Evolutionary conservation across 2,113 vertebrate genomes (phyloP).

Genomic region (Clarias magur): DNA sequence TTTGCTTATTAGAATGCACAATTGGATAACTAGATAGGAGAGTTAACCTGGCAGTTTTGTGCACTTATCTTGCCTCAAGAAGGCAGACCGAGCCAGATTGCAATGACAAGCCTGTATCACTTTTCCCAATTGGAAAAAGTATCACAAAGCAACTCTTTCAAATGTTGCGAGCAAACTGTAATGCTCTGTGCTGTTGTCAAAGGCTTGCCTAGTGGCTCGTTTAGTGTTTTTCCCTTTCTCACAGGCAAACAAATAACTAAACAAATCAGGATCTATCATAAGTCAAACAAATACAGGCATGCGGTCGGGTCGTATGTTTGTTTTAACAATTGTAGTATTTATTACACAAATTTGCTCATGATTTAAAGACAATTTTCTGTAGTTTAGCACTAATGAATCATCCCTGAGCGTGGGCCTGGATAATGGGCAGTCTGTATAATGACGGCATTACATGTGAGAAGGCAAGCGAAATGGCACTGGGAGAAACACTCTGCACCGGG

Average conservation of each 20-base stretch:
- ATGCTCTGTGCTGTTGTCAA: constrained; percentile 26
- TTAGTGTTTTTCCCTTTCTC: constrained; percentile 30
- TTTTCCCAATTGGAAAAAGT: neutral
- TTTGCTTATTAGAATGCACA: constrained; percentile 8
- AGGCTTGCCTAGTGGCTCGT: constrained; percentile 11
- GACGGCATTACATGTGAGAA: constrained; percentile 39
- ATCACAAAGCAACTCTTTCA: constrained; percentile 13
- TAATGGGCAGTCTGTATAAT: constrained; percentile 22
- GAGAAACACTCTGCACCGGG: constrained; percentile 35
- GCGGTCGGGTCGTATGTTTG: neutral
- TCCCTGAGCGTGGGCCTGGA: constrained; percentile 33
- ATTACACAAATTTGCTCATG: constrained; percentile 54
- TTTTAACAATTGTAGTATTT: neutral
- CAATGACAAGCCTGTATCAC: neutral
- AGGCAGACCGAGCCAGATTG: neutral
- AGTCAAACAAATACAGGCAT: constrained; percentile 48
- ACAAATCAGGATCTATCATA: constrained; percentile 55
- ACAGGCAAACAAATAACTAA: constrained; percentile 59
- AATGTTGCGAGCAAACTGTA: neutral
- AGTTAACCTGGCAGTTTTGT: neutral
- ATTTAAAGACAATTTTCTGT: constrained; percentile 42
- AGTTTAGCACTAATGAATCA: constrained; percentile 28
- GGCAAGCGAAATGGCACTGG: constrained; percentile 30
- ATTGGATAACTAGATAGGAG: constrained; percentile 7
- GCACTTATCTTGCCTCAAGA: constrained; percentile 6